Percentiles rank a stretch among this genome's conserved stretches.
These are phyloP conservation scores for Erebia aethiops DNA, from an alignment of 2,888 invertebrate species.

Conservation along the genomic window DNA sequence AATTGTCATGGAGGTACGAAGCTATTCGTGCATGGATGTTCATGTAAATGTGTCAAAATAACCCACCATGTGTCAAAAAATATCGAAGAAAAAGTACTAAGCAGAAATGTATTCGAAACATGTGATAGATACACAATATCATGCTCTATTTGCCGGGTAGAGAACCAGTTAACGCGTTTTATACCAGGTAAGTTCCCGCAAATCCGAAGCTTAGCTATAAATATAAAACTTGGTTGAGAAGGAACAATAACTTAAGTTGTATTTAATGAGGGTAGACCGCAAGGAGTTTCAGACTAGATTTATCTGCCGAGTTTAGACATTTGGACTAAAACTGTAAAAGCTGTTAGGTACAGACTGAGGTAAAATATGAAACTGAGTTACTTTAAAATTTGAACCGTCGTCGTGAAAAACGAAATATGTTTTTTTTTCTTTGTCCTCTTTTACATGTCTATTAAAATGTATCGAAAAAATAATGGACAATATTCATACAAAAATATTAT, in stretches of 20 bases:
- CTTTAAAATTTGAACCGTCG: background rate
- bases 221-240: constrained; percentile 48
- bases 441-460: too few relatives aligned
- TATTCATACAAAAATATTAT: background rate
- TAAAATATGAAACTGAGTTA: background rate
- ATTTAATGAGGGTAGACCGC: constrained; percentile 54
- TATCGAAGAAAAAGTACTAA: background rate
- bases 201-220: constrained; percentile 44
- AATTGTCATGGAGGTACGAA: too few relatives aligned
- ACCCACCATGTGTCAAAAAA: too few relatives aligned
- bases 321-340: constrained; percentile 11
- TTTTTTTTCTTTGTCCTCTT: too few relatives aligned
- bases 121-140: background rate
- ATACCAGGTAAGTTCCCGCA: constrained; percentile 34
- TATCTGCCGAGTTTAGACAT: constrained; percentile 46
- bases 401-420: too few relatives aligned
- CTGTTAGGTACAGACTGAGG: background rate
- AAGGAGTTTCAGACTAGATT: constrained; percentile 49
- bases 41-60: too few relatives aligned
- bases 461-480: background rate
- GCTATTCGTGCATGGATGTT: too few relatives aligned
- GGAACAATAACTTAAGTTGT: constrained; percentile 56
- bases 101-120: background rate
- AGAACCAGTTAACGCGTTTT: constrained; percentile 30
- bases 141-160: constrained; percentile 23